Evolutionary conservation across 2,888 invertebrate species (phyloP).

Genomic region (Perithous albicinctus): DNA sequence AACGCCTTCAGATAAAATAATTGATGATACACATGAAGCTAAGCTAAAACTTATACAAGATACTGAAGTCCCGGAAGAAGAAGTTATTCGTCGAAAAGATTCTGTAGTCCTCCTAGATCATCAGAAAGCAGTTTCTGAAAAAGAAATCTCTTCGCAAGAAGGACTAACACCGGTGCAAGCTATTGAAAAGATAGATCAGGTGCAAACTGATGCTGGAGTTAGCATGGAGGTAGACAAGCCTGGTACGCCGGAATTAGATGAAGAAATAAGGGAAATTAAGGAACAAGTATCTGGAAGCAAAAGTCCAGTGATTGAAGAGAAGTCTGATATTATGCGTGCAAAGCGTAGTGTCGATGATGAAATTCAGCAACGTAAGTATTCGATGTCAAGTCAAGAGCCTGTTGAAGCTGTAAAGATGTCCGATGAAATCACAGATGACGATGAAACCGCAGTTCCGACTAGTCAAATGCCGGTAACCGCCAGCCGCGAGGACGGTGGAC

Average conservation of each 20-base stretch:
- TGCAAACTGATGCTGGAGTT: conserved; percentile 18
- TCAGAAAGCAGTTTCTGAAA: background rate
- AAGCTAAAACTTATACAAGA: background rate
- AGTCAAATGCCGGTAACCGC: conserved; percentile 87
- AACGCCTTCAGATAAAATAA: background rate
- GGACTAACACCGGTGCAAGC: background rate
- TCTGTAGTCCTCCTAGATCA: background rate
- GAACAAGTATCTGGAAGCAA: conserved; percentile 64
- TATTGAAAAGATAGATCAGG: conserved; percentile 12
- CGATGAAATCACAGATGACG: background rate
- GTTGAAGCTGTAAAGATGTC: background rate
- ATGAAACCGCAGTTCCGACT: conserved; percentile 63
- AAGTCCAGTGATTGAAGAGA: conserved; percentile 54
- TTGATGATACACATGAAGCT: conserved; percentile 7
- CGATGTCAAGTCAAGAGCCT: background rate
- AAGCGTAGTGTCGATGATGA: background rate
- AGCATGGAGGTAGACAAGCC: conserved; percentile 28
- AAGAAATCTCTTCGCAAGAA: background rate
- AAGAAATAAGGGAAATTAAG: conserved; percentile 59
- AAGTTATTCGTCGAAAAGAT: background rate
- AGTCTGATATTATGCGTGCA: conserved; percentile 24
- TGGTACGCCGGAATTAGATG: conserved; percentile 8
- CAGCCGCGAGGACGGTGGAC: conserved; percentile 88
- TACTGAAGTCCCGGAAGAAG: background rate
- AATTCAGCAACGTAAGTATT: background rate